Evolutionary conservation across 1,140 invertebrate genomes (phyloP).

Genomic region (Hestina assimilis): DNA sequence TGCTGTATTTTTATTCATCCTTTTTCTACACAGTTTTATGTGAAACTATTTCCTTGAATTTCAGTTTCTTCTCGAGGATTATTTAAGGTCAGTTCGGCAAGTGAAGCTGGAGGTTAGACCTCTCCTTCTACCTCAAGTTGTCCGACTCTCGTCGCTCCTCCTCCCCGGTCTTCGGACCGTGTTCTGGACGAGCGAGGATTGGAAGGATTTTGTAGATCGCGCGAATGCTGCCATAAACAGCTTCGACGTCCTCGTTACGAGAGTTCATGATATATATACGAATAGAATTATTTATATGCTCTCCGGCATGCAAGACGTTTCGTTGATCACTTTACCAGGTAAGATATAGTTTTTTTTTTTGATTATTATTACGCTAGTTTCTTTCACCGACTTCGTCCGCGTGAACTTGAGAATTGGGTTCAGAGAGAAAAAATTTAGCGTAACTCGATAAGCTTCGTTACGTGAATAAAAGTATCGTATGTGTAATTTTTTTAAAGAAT

Average conservation of each 20-base stretch:
- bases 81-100: slow-evolving; percentile 83
- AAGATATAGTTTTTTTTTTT: no score
- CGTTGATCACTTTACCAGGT: slow-evolving; percentile 86
- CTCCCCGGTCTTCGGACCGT: slow-evolving; percentile 88
- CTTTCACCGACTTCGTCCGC: no score
- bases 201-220: slow-evolving; percentile 85
- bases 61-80: slow-evolving; percentile 87
- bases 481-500: no score
- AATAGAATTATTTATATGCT: slow-evolving; percentile 94
- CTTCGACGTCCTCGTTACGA: slow-evolving; percentile 89
- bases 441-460: no score
- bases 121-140: slow-evolving; percentile 90
- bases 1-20: not conserved
- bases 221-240: slow-evolving; percentile 86
- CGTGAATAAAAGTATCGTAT: no score
- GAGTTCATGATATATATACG: slow-evolving; percentile 94
- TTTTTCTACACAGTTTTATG: not conserved
- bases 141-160: slow-evolving; percentile 87
- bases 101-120: slow-evolving; percentile 92
- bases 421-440: no score
- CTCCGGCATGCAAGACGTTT: slow-evolving; percentile 90
- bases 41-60: not conserved
- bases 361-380: no score
- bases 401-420: no score
- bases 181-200: slow-evolving; percentile 89